These are phyloP conservation scores for Dermatemys mawii DNA, from an alignment of 2,113 vertebrate species.

Conservation along the genomic window DNA sequence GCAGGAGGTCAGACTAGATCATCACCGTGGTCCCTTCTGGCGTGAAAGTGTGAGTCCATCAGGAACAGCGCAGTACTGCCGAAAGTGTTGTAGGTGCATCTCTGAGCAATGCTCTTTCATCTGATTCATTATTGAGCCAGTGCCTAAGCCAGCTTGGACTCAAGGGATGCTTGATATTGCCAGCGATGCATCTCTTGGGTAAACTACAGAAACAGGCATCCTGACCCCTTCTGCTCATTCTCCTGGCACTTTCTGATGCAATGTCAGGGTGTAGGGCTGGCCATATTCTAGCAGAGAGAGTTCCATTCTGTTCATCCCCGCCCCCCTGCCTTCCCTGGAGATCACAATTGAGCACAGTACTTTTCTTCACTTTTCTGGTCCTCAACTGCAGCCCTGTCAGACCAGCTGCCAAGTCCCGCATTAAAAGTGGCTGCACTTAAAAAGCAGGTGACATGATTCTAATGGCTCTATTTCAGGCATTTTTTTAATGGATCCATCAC, in stretches of 20 bases:
- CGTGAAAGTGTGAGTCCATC: no score
- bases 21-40: no score
- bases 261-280: not conserved
- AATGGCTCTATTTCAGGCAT: not conserved
- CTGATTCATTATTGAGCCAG: no score
- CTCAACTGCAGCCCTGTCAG: not conserved
- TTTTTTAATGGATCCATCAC: not conserved
- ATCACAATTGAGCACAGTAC: not conserved
- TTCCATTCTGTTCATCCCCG: not conserved
- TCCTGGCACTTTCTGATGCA: not conserved
- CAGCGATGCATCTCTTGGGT: not conserved
- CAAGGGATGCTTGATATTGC: rapidly evolving
- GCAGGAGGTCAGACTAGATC: no score
- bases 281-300: not conserved
- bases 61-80: not conserved
- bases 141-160: not conserved
- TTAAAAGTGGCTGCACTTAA: not conserved
- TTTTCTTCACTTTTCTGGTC: not conserved
- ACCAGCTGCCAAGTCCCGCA: not conserved
- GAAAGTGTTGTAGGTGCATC: not conserved
- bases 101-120: not conserved
- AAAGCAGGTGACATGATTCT: not conserved
- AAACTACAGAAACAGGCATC: not conserved
- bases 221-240: not conserved
- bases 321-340: not conserved